phyloP scores from a whole-genome alignment of 2,797 vertebrate species.

The Ctenopoma kingsleyae region DNA sequence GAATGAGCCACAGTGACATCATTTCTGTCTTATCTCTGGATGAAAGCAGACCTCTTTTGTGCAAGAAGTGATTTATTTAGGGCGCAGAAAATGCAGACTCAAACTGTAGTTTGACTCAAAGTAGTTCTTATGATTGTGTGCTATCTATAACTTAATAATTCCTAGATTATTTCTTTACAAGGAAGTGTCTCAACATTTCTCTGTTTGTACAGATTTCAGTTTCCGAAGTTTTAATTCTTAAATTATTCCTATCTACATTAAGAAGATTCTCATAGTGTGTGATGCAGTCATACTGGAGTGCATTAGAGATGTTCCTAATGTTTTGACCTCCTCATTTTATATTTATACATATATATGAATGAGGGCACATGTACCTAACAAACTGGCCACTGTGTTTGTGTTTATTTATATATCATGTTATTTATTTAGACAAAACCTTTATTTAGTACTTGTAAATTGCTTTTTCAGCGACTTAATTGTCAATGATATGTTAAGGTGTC shows the following conservation, averaged over 20 bases:
- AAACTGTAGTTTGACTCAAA: constrained; percentile 16
- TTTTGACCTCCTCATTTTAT: background rate
- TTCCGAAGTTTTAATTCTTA: background rate
- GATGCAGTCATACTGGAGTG: background rate
- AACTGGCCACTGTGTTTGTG: too few relatives aligned
- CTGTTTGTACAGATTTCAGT: too few relatives aligned
- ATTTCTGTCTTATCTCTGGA: constrained; percentile 65
- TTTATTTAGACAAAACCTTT: background rate
- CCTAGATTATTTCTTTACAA: background rate
- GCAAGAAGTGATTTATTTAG: constrained; percentile 59
- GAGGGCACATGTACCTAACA: too few relatives aligned
- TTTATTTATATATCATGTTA: too few relatives aligned
- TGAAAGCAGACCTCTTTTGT: constrained; percentile 64
- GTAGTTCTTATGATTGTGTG: constrained; percentile 13
- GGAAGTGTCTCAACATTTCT: background rate
- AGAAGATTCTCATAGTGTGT: background rate
- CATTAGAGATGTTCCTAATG: background rate
- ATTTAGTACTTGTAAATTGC: background rate
- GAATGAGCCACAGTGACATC: constrained; percentile 55
- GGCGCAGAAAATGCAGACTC: constrained; percentile 42
- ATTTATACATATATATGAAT: too few relatives aligned
- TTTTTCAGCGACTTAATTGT: background rate
- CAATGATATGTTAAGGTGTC: constrained; percentile 23
- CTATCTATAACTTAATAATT: too few relatives aligned
- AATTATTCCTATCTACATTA: background rate